Evolutionary conservation across 2,888 invertebrate species (phyloP), one percentile per base, ranked within the genome.

Genomic region (Opisthograptis luteolata): DNA sequence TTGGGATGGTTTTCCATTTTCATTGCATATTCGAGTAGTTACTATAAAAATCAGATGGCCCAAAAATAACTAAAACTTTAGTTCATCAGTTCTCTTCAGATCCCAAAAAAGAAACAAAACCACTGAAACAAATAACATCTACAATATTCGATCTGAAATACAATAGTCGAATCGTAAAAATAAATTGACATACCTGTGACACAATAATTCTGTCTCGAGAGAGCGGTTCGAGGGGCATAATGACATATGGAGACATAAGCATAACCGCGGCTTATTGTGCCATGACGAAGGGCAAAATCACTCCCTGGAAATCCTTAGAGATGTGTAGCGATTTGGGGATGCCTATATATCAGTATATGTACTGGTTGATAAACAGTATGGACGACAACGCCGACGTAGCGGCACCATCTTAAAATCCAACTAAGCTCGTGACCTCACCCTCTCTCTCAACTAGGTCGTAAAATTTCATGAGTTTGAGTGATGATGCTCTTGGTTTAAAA

Each of bases 111-210:
- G 31, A 9, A 19, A 34, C 17, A 6, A 24, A 36, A 22, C 0
- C 2, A 25, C 15, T 15, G 6, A 24, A 36, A 36, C 19, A 28
- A 27, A 27, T 27, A 37, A 28, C 6, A 39, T 28, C 27, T 2
- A 27, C n/a, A n/a, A n/a, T 27, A 27, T 39, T 30, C 36, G 8
- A 43, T 35, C 17, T 15, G 15, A 34, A 43, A 41, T 30, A 32
- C 40, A 55, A 66, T 65, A 68, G 66, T 66, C 66, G 64, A 70
- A 76, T 77, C 79, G 77, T 86, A 86, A 86, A 84, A 84, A 82
- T 78, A 82, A 83, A 87, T 84, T 84, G 84, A 74, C 68, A 72
- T 81, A 79, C 79, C 82, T 83, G 81, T 76, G 78, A 75, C 77
- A 71, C 63, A 73, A 66, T 84, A 87, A 87, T 84, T 63, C 77